Conservation (phyloP, 2,797 vertebrate genomes). For the Lacerta bilineata region DNA sequence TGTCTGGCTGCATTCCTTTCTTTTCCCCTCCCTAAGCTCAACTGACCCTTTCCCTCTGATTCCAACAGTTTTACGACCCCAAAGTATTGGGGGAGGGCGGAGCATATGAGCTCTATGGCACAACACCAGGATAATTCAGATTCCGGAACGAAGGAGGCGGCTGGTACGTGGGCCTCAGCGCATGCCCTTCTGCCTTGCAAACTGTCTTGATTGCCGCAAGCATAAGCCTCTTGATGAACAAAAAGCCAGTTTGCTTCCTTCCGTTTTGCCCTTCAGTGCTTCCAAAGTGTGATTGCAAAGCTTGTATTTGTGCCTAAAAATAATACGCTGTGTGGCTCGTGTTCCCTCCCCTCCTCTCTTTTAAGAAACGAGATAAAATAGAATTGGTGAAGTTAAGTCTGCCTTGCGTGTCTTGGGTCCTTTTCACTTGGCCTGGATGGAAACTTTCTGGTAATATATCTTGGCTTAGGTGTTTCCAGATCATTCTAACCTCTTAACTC, state of each 20-base stretch:
- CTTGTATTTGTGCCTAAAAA: slow-evolving; percentile 24
- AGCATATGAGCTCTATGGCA: not conserved
- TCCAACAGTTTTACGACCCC: slow-evolving; percentile 20
- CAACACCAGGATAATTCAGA: slow-evolving; percentile 12
- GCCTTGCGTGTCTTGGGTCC: not conserved
- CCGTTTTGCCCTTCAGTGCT: not conserved
- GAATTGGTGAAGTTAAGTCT: not conserved
- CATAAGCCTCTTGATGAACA: not conserved
- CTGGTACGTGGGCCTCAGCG: slow-evolving; percentile 29
- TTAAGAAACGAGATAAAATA: slow-evolving; percentile 10
- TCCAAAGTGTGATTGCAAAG: slow-evolving; percentile 14
- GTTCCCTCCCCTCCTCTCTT: not conserved
- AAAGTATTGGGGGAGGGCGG: not conserved
- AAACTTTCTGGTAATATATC: not conserved
- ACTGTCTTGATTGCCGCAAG: not conserved
- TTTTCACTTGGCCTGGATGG: not conserved
- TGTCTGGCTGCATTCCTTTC: not conserved
- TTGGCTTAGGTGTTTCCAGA: not conserved
- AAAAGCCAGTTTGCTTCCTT: slow-evolving; percentile 24
- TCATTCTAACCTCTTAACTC: not conserved
- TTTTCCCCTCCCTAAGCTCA: not conserved
- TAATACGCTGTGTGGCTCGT: not conserved
- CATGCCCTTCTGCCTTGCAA: slow-evolving; percentile 34
- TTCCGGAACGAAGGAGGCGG: not conserved
- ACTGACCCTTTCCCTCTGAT: slow-evolving; percentile 33